Evolutionary conservation across 2,888 invertebrate genomes (phyloP), one percentile per base, ranked within the genome.

Genomic region (Lapara coniferarum): DNA sequence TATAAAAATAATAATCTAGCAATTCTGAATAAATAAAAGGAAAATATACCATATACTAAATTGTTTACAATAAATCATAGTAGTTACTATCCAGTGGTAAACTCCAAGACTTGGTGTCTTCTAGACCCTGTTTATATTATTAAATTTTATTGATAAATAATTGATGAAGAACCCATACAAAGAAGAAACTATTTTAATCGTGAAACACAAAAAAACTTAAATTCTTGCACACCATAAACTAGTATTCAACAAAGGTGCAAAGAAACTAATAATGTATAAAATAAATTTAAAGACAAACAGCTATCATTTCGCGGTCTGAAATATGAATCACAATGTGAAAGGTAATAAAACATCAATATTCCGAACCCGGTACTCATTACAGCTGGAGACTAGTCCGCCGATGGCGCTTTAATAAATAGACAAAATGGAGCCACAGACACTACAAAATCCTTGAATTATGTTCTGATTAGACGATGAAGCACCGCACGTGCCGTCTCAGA

Each of bases 381-480:
- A 63, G 12, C 14, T 59, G 10, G 13, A 16, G 46, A 49, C 16
- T 37, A 8, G 49, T 19, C 46, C 63, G 19, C 13, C 16, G 12
- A 10, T 44, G 16, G 37, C 37, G 37, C 37, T 19, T 19, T 55
- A 19, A 19, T 46, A 59, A 46, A 63, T 25, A 25, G 25, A 25
- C 57, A 19, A 46, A 63, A 49, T 49, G 16, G 49, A 63, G 46
- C 16, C 59, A 12, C 49, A 63, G 63, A 63, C 49, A 63, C 63
- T 63, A 19, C 19, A 63, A 63, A 58, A 63, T 49, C 19, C 63
- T 46, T 63, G 49, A 63, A 63, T 63, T 49, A 63, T 63, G 49
- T 19, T 46, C 63, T 63, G 63, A 63, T 63, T 63, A 63, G 63
- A 49, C 63, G 46, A 49, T 63, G 49, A 46, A 63, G 63, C 63